Base-by-base conservation (phyloP, 2,888 invertebrate genomes). In the Perizoma flavofasciatum region DNA sequence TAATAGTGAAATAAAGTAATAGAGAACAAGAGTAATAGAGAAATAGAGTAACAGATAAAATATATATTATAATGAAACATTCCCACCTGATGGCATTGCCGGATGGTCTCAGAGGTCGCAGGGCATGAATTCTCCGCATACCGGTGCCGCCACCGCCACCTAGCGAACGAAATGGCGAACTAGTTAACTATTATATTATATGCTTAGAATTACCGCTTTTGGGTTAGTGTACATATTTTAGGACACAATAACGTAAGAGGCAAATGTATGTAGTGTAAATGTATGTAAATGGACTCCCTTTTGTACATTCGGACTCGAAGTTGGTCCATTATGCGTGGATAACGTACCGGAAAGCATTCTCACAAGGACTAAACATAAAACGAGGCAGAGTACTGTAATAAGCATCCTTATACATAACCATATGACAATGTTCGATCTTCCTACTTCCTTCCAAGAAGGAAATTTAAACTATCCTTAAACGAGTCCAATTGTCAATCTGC, bases 61-160 rank as follows among this genome's bases (percentile, higher is more conserved):
- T 34, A 33, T 33, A 22, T n/a, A 35, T 11, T 40, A 8, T 33
- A 45, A 43, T 37, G 8, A 11, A 45, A 43, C 35, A 61, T 67
- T 71, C 85, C 66, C 83, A 91, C 91, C 91, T 88, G 81, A 90
- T 89, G 65, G n/a, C 10, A 22, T 86, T 86, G 47, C 86, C 84
- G 0, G 86, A 79, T 5, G 89, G 89, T 68, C 86, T 73, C 4
- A 91, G 78, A 0, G 90, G 91, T 2, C 88, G 84, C 3, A 91
- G 81, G 0, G 90, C 86, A 64, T 89, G 83, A 35, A 89, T 81
- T 41, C 82, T 82, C 35, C 88, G 66, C 50, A 83, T 82, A 4
- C 87, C 87, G 11, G 77, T 71, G 10, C 87, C 85, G 1, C 85
- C 82, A 6, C 75, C 74, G 37, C 77, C 79, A 63, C 68, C 65